Evolutionary conservation across 2,113 vertebrate genomes (phyloP).

Genomic region (Rhadina sibilatrix): DNA sequence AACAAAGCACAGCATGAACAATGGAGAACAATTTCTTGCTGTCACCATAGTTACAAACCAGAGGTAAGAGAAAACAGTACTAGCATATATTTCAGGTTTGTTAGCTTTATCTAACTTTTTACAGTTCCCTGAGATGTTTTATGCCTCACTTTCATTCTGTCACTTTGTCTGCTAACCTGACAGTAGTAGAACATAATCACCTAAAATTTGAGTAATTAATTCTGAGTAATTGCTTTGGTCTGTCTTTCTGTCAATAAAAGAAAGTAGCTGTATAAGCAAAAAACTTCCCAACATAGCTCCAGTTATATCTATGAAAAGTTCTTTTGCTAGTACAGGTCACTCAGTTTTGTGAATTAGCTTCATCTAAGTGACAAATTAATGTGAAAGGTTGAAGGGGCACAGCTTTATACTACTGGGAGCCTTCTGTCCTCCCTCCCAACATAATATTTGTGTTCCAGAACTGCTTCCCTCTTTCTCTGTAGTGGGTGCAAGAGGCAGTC

Average conservation of each 20-base stretch:
- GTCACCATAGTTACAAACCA: neutral
- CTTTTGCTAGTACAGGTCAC: neutral
- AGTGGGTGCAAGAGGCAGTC: neutral
- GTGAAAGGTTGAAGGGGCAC: neutral
- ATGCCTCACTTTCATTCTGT: neutral
- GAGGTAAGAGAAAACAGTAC: neutral
- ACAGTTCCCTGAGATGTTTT: neutral
- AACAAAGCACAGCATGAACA: neutral
- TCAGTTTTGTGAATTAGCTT: neutral
- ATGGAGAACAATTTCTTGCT: neutral
- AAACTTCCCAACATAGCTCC: neutral
- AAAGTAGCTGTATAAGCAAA: neutral
- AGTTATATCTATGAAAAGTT: neutral
- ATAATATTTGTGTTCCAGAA: neutral
- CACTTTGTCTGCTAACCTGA: neutral
- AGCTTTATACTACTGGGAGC: neutral
- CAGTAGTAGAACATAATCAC: neutral
- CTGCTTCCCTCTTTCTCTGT: neutral
- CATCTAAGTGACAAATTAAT: neutral
- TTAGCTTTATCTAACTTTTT: neutral
- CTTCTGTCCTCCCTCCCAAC: neutral
- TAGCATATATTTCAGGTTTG: neutral
- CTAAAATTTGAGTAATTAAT: neutral
- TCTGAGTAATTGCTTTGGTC: neutral
- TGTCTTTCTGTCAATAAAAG: neutral